These are phyloP conservation scores for Popillia japonica DNA, from an alignment of 1,140 invertebrate genomes.

Conservation along the genomic window DNA sequence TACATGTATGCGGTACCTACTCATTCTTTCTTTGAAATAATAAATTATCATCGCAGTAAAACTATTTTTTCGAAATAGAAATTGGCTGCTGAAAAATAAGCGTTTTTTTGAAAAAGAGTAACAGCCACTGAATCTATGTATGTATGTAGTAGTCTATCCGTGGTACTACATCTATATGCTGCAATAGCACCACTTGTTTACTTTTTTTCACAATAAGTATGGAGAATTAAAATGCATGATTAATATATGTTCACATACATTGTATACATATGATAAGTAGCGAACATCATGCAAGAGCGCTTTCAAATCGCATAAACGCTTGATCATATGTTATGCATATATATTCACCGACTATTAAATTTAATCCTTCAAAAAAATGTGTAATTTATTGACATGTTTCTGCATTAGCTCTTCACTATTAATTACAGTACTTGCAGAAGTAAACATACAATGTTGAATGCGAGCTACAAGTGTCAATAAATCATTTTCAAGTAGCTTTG, in stretches of 20 bases:
- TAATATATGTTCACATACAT: neutral
- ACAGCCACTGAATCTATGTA: no score
- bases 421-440: constrained; percentile 17
- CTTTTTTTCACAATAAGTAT: no score
- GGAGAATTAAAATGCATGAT: neutral
- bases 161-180: no score
- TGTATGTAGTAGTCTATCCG: no score
- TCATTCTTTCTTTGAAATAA: no score
- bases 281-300: neutral
- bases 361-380: neutral
- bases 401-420: constrained; percentile 17
- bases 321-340: constrained; percentile 27
- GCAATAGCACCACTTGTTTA: no score
- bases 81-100: no score
- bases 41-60: no score
- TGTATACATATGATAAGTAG: neutral
- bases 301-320: neutral
- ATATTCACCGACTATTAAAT: neutral
- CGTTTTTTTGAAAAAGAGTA: no score
- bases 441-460: neutral
- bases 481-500: neutral
- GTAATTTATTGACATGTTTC: constrained; percentile 21
- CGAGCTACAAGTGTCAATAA: neutral
- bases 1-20: no score
- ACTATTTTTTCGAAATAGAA: no score